Conservation (phyloP, 2,113 vertebrate species). For the Mesocricetus auratus region DNA sequence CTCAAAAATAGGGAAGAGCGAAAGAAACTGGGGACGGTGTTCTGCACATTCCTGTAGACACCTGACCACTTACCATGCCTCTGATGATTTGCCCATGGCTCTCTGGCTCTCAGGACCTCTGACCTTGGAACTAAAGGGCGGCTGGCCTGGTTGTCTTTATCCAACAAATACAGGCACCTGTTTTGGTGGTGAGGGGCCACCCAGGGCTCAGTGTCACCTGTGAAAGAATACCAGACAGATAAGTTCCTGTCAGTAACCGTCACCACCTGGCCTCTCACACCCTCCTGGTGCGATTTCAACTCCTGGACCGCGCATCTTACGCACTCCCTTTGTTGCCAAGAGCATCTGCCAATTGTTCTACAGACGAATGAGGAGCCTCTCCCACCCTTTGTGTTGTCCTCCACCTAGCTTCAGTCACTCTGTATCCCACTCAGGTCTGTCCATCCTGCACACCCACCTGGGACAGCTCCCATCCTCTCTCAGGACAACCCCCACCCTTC, state of each 20-base stretch:
- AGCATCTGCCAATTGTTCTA: slow-evolving; percentile 7
- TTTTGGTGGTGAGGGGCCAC: slow-evolving; percentile 12
- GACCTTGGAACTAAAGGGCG: slow-evolving; percentile 78
- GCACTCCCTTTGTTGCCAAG: slow-evolving; percentile 17
- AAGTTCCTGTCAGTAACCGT: background rate
- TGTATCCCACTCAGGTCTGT: background rate
- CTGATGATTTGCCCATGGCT: slow-evolving; percentile 15
- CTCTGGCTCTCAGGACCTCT: slow-evolving; percentile 35
- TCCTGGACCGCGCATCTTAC: slow-evolving; percentile 50
- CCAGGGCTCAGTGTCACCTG: slow-evolving; percentile 35
- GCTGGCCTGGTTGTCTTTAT: slow-evolving; percentile 7
- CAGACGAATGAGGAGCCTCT: background rate
- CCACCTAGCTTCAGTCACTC: background rate
- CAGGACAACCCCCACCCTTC: background rate
- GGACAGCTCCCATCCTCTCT: background rate
- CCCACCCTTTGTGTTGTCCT: background rate
- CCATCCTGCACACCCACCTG: background rate
- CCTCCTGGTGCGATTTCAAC: background rate
- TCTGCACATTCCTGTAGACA: background rate
- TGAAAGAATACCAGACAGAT: slow-evolving; percentile 33
- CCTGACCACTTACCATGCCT: slow-evolving; percentile 66
- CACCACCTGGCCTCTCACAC: background rate
- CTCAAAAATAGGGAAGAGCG: background rate
- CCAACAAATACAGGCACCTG: background rate
- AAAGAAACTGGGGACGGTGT: too few relatives aligned